Evolutionary conservation across 2,888 invertebrate species (phyloP), one percentile per base, ranked within the genome.

Genomic region (Melitaea athalia): DNA sequence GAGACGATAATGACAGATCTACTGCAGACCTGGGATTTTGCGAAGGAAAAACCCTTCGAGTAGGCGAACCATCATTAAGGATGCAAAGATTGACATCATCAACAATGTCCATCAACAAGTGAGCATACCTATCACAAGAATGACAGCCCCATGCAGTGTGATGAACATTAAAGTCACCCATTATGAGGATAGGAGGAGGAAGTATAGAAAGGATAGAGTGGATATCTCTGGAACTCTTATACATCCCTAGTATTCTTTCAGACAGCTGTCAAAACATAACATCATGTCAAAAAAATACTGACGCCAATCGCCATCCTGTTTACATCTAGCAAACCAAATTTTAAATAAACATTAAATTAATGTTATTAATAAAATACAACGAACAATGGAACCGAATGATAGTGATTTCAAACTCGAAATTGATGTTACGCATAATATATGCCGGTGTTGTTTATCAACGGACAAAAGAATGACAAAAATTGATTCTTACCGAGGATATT

Each of bases 381-480:
- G 1, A 60, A 63, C 68, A 66, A 73, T 73, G 72, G 70, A 68
- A 6, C 17, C 55, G 10, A 59, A 62, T 50, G 66, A 71, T 3
- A 62, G 43, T 42, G 71, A 72, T 12, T 59, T 63, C 11, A 77
- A 77, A 70, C 31, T 59, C 0, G 71, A 73, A 47, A 42, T 67
- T 5, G 74, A 76, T n/a, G 14, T 38, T 0, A 43, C 67, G 0
- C 72, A 72, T 11, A 55, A 80, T 1, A 81, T 91, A 31, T 91
- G 91, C 63, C 78, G 91, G 45, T 88, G 88, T 68, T 91, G 91
- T 81, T 82, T 91, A 33, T 78, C 82, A 0, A 86, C 84, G 1
- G 81, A 86, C 10, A 81, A 78, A 50, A 76, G 74, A n/a, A 83
- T 89, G 81, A 68, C 67, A 2, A 78, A 74, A 70, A 80, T 82